These are phyloP conservation scores for Slavum lentiscoides DNA, from an alignment of 2,888 invertebrate genomes.

Conservation along the genomic window DNA sequence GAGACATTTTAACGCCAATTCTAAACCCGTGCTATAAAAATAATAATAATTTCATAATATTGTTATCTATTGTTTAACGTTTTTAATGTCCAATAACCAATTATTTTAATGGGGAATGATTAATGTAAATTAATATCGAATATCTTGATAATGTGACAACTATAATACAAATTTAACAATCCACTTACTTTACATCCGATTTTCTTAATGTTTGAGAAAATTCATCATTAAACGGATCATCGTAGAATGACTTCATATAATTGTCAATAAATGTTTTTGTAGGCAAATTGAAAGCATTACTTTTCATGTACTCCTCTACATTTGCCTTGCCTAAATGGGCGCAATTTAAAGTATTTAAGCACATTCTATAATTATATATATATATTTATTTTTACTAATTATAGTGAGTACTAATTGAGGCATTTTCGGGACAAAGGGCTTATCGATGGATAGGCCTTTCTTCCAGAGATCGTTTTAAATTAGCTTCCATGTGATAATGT, in stretches of 20 bases:
- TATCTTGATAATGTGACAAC: too few species aligned
- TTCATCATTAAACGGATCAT: conserved; percentile 68
- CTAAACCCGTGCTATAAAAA: conserved; percentile 31
- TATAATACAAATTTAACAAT: background rate
- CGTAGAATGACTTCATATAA: conserved; percentile 86
- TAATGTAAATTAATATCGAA: too few species aligned
- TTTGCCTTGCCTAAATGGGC: conserved; percentile 64
- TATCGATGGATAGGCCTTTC: too few species aligned
- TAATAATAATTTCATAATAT: too few species aligned
- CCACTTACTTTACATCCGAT: conserved; percentile 41
- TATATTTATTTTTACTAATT: too few species aligned
- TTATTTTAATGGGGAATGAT: too few species aligned
- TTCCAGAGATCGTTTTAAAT: too few species aligned
- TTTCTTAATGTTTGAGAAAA: conserved; percentile 37
- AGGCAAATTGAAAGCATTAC: conserved; percentile 74
- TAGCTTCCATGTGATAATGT: too few species aligned
- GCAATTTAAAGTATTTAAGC: background rate
- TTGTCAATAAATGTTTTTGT: conserved; percentile 84
- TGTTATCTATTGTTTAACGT: too few species aligned
- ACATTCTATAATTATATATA: background rate
- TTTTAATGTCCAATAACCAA: too few species aligned
- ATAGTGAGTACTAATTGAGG: too few species aligned
- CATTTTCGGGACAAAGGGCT: too few species aligned
- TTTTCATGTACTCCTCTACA: conserved; percentile 73
- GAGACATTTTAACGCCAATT: conserved; percentile 42